phyloP scores from a whole-genome alignment of 1,140 invertebrate species.

The Apis laboriosa region DNA sequence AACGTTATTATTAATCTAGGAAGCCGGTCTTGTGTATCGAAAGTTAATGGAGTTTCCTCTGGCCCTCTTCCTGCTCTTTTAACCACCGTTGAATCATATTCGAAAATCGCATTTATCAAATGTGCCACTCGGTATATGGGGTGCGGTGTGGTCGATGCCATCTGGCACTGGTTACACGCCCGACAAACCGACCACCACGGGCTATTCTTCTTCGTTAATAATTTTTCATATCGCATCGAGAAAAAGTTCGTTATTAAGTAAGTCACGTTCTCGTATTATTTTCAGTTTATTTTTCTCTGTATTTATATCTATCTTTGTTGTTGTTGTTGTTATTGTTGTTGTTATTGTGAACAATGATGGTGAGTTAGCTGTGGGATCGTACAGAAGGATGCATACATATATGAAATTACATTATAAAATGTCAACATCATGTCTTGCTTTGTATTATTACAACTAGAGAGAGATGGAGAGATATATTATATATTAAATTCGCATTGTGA shows the following conservation, averaged over 20 bases:
- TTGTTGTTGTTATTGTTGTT: no score
- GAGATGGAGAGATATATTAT: no score
- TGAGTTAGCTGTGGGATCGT: no score
- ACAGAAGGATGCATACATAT: no score
- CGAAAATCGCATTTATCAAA: constrained; percentile 15
- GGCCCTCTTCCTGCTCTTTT: constrained; percentile 7
- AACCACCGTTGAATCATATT: constrained; percentile 3
- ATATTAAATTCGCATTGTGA: no score
- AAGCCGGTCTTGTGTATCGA: neutral
- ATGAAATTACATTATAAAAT: no score
- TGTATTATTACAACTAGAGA: no score
- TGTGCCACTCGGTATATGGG: neutral
- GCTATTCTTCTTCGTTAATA: constrained; percentile 25
- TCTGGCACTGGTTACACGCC: constrained; percentile 16
- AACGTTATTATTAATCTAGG: constrained; percentile 25
- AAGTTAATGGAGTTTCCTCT: constrained; percentile 14
- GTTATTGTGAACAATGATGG: neutral
- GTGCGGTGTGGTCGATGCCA: constrained; percentile 13
- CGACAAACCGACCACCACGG: constrained; percentile 19
- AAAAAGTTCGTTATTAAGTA: neutral
- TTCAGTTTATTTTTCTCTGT: no score
- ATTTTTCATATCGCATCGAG: constrained; percentile 2
- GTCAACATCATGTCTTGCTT: no score
- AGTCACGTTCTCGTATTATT: neutral
- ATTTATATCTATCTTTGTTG: neutral